phyloP scores from a whole-genome alignment of 2,113 vertebrate species.

The Burhinus bistriatus region DNA sequence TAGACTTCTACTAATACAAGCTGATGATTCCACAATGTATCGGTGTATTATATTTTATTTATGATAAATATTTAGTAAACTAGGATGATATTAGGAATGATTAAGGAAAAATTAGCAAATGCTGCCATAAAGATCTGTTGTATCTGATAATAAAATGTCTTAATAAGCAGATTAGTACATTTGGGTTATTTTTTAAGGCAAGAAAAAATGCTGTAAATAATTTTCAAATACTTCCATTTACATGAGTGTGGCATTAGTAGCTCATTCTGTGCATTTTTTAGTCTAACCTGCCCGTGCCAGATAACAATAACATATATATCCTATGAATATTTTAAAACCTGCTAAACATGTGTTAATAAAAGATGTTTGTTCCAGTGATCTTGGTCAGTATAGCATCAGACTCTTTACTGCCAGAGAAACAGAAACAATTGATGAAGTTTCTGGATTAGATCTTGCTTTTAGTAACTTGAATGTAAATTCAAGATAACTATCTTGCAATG shows the following conservation, averaged over 20 bases:
- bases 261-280: slow-evolving; percentile 49
- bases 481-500: neutral
- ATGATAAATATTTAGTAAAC: neutral
- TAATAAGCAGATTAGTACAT: neutral
- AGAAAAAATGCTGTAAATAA: neutral
- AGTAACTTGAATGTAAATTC: neutral
- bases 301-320: slow-evolving; percentile 48
- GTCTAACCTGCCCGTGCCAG: neutral
- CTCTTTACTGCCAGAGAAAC: slow-evolving; percentile 13
- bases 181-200: neutral
- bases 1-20: neutral
- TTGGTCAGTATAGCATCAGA: slow-evolving; percentile 31
- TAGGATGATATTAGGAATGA: neutral
- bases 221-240: slow-evolving; percentile 42
- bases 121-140: neutral
- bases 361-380: slow-evolving; percentile 20
- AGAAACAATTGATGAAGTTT: slow-evolving; percentile 18
- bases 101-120: neutral
- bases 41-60: neutral
- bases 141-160: neutral
- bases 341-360: slow-evolving; percentile 52
- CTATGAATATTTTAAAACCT: slow-evolving; percentile 64
- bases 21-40: neutral
- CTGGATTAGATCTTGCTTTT: neutral
- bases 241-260: neutral